phyloP scores from a whole-genome alignment of 2,888 invertebrate species.

The Penaeus monodon region DNA sequence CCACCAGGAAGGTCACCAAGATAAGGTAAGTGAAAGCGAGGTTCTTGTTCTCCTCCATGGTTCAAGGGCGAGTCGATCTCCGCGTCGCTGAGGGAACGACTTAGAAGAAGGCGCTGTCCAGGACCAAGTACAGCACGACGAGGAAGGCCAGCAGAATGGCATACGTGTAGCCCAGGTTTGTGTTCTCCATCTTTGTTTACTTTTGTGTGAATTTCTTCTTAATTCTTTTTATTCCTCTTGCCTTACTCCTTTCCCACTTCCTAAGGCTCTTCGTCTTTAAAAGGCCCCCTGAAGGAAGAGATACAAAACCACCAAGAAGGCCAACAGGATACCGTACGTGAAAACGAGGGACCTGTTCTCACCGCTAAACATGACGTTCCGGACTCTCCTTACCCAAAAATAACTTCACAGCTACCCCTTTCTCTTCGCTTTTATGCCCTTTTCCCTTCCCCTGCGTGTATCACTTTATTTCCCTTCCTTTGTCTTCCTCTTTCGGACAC shows the following conservation, averaged over 20 bases:
- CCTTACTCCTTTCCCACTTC: not conserved
- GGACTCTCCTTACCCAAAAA: not conserved
- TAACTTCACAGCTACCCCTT: not conserved
- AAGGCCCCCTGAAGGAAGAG: conserved; percentile 56
- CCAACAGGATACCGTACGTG: conserved; percentile 60
- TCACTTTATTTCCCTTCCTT: not conserved
- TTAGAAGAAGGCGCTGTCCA: conserved; percentile 46
- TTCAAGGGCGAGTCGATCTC: not conserved
- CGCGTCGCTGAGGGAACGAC: too few species aligned
- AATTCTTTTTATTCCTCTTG: not conserved
- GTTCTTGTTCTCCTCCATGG: conserved; percentile 38
- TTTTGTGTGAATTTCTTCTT: not conserved
- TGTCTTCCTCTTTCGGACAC: not conserved
- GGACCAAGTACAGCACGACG: conserved; percentile 43
- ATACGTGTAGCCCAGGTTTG: conserved; percentile 51
- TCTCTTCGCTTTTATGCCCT: too few species aligned
- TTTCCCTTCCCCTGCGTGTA: not conserved
- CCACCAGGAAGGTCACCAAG: conserved; percentile 43
- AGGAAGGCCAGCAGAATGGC: conserved; percentile 54
- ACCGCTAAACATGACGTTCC: conserved; percentile 11
- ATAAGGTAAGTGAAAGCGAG: conserved; percentile 40
- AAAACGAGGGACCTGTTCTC: conserved; percentile 46
- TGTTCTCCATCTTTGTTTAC: conserved; percentile 22
- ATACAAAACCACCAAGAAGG: conserved; percentile 57
- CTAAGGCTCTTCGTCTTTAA: conserved; percentile 17